Conservation (phyloP, 2,888 invertebrate species). For the Protodeltote pygarga region DNA sequence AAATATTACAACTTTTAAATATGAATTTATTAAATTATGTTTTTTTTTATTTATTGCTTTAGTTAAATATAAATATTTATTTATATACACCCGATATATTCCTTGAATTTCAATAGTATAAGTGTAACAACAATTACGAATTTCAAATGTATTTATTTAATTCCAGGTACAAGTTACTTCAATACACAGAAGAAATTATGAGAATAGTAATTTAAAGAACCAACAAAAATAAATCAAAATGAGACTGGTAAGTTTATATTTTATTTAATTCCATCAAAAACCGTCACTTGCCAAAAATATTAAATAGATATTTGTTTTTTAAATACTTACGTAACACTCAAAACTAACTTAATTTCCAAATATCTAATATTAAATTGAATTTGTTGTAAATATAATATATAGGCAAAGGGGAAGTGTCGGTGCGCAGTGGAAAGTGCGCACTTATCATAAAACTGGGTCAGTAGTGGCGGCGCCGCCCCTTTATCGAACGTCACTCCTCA, state of each 20-base stretch:
- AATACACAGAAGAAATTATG: conserved; percentile 60
- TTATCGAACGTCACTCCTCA: conserved; percentile 78
- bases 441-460: conserved; percentile 84
- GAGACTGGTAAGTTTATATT: conserved; percentile 75
- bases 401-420: conserved; percentile 75
- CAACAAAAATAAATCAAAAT: conserved; percentile 65
- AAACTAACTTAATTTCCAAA: conserved; percentile 11
- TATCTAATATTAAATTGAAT: conserved; percentile 53
- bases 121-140: too few relatives aligned
- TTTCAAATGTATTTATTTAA: too few relatives aligned
- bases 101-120: too few relatives aligned
- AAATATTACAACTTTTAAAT: too few relatives aligned
- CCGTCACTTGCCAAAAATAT: too few relatives aligned
- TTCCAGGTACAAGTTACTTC: conserved; percentile 70
- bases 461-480: conserved; percentile 84
- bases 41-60: too few relatives aligned
- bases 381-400: conserved; percentile 72
- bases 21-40: too few relatives aligned
- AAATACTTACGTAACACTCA: too few relatives aligned
- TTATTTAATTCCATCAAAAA: neutral
- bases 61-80: too few relatives aligned
- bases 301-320: too few relatives aligned
- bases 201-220: conserved; percentile 52
- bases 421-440: conserved; percentile 85
- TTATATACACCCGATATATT: too few relatives aligned